Conservation (phyloP, 2,888 invertebrate species). For the Eledone cirrhosa region DNA sequence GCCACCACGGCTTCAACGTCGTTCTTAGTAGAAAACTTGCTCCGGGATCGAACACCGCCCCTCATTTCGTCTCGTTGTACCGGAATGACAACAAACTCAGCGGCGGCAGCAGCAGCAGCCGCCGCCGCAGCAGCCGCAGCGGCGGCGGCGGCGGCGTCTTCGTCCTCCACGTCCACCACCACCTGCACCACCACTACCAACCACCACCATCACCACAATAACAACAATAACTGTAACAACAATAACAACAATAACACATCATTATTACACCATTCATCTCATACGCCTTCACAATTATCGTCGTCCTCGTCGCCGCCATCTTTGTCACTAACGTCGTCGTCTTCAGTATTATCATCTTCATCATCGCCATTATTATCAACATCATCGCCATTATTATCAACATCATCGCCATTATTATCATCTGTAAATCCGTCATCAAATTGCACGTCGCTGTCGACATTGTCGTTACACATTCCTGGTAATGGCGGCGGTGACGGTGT, state of each 20-base stretch:
- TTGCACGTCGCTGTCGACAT: too few species aligned
- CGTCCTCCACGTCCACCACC: slow-evolving; percentile 33
- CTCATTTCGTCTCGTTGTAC: slow-evolving; percentile 41
- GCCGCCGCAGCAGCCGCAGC: slow-evolving; percentile 4
- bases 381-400: too few species aligned
- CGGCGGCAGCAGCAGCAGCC: slow-evolving; percentile 6
- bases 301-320: neutral
- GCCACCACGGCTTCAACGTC: slow-evolving; percentile 48
- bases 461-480: too few species aligned
- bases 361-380: neutral
- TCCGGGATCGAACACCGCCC: slow-evolving; percentile 51
- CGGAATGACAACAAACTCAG: slow-evolving; percentile 10
- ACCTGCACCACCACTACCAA: slow-evolving; percentile 25
- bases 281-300: neutral
- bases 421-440: too few species aligned
- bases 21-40: slow-evolving; percentile 60
- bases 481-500: too few species aligned
- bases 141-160: slow-evolving; percentile 30
- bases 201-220: neutral
- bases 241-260: neutral
- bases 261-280: neutral
- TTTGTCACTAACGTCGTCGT: neutral
- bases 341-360: neutral
- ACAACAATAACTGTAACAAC: neutral
- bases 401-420: too few species aligned